These are phyloP conservation scores for Drosophila nigromelanica DNA, from an alignment of 1,140 invertebrate genomes.

Conservation along the genomic window DNA sequence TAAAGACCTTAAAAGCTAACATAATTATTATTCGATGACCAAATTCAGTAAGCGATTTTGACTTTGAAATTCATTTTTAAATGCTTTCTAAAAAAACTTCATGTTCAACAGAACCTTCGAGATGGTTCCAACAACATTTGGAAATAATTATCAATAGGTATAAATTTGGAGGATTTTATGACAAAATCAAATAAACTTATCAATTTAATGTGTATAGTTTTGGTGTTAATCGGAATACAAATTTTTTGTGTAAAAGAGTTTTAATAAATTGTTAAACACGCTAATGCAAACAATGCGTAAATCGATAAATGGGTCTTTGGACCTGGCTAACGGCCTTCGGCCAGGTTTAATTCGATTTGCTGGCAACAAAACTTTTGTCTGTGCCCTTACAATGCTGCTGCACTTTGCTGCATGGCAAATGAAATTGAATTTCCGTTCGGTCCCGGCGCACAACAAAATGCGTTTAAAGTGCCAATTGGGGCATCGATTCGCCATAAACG, in stretches of 20 bases:
- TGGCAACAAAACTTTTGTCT: constrained; percentile 4
- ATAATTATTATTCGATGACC: too few relatives aligned
- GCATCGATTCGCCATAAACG: constrained; percentile 42
- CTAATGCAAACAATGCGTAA: not conserved
- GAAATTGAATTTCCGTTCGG: constrained; percentile 38
- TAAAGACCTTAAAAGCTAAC: not conserved
- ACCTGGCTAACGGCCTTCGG: not conserved
- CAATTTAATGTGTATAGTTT: too few relatives aligned
- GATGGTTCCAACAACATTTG: too few relatives aligned
- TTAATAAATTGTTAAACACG: not conserved
- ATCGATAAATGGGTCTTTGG: not conserved
- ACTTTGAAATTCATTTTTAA: too few relatives aligned
- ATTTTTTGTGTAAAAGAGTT: not conserved
- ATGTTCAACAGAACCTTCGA: too few relatives aligned
- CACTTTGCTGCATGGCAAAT: constrained; percentile 14
- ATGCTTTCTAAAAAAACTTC: too few relatives aligned
- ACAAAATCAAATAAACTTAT: too few relatives aligned
- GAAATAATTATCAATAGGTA: too few relatives aligned
- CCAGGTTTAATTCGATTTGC: constrained; percentile 24
- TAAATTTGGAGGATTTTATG: too few relatives aligned
- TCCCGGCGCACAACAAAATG: constrained; percentile 13
- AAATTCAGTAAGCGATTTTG: too few relatives aligned
- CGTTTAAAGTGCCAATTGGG: constrained; percentile 39
- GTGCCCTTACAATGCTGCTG: constrained; percentile 1
- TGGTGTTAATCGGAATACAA: too few relatives aligned